phyloP scores from a whole-genome alignment of 1,140 invertebrate genomes.

The Archegozetes longisetosus region DNA sequence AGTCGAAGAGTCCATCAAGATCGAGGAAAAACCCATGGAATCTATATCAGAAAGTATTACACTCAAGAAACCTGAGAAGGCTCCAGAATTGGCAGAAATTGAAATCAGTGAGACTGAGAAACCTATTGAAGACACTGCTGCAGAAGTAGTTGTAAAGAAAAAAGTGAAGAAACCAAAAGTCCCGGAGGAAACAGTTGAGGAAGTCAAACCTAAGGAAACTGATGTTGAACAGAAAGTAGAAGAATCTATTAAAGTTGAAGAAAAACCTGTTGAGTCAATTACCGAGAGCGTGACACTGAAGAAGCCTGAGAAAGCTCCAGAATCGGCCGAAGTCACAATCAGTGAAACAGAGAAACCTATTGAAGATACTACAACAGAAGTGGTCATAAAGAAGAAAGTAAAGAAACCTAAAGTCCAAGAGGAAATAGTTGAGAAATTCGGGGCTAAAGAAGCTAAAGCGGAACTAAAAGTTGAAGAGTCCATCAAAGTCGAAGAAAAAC shows the following conservation, averaged over 20 bases:
- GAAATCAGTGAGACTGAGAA: too few species aligned
- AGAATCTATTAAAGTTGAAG: conserved; percentile 36
- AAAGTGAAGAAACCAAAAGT: too few species aligned
- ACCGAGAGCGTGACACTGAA: neutral
- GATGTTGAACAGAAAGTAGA: too few species aligned
- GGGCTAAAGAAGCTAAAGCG: conserved; percentile 18
- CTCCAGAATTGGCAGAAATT: too few species aligned
- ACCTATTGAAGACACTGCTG: too few species aligned
- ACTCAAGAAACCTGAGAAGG: too few species aligned
- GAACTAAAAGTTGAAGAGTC: conserved; percentile 4
- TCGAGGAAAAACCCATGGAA: too few species aligned
- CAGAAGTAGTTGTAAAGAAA: too few species aligned
- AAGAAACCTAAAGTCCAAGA: conserved; percentile 17
- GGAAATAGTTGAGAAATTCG: neutral
- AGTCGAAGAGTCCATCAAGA: neutral
- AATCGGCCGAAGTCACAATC: too few species aligned
- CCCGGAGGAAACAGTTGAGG: too few species aligned
- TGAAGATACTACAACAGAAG: conserved; percentile 26
- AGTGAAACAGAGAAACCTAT: conserved; percentile 18
- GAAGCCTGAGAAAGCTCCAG: neutral
- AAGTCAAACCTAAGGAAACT: too few species aligned
- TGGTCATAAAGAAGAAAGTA: neutral
- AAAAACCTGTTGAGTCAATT: conserved; percentile 25
- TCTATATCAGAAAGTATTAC: neutral
- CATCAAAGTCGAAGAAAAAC: conserved; percentile 3